These are phyloP conservation scores for Pseudopodoces humilis DNA, from an alignment of 2,113 vertebrate genomes.

Conservation along the genomic window DNA sequence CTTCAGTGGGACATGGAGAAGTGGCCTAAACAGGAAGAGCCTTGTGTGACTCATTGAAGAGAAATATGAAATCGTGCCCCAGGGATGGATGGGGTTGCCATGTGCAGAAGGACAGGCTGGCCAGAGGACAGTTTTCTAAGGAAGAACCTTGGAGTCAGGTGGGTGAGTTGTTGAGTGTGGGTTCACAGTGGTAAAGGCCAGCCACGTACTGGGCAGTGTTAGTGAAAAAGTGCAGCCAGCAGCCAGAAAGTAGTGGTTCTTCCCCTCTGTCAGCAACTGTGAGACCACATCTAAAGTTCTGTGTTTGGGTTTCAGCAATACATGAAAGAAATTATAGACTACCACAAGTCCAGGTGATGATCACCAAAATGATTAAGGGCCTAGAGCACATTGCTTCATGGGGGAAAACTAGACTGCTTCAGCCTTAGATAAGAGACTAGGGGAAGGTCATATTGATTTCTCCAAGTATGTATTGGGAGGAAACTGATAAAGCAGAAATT, in stretches of 20 bases:
- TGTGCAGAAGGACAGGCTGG: not conserved
- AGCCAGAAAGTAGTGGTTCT: not conserved
- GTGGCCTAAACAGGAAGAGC: not conserved
- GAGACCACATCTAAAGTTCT: not conserved
- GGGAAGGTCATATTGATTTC: not conserved
- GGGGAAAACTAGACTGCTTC: not conserved
- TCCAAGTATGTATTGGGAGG: not conserved
- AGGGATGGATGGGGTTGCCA: not conserved
- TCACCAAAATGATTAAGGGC: not conserved
- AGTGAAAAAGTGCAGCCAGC: not conserved
- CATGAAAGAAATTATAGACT: not conserved
- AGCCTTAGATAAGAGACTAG: not conserved
- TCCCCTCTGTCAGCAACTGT: not conserved
- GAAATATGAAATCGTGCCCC: not conserved
- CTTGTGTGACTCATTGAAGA: not conserved
- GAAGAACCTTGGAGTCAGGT: not conserved
- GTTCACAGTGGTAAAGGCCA: not conserved
- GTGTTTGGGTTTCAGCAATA: not conserved
- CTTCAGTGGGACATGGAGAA: not conserved
- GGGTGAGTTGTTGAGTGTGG: not conserved
- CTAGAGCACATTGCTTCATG: not conserved
- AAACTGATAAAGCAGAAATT: not conserved
- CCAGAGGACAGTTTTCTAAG: not conserved
- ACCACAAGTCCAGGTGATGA: not conserved
- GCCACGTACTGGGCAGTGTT: rapidly evolving